Evolutionary conservation across 2,113 vertebrate species (phyloP), one percentile per base, ranked within the genome.

Genomic region (Anseranas semipalmata): DNA sequence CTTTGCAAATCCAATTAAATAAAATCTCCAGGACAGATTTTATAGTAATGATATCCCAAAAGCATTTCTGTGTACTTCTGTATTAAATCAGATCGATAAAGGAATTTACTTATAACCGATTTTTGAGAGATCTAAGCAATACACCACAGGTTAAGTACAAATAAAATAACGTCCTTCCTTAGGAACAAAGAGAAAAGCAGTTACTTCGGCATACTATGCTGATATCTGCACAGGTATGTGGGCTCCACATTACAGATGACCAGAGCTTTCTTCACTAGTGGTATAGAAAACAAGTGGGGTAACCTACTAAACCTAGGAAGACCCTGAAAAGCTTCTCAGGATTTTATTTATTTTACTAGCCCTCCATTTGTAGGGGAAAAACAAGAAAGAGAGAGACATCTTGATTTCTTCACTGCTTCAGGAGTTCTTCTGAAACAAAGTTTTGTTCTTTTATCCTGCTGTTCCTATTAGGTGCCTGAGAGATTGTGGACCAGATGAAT

Each of bases 1-100:
- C 45, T 85, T 91, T 63, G 33, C 68, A 84, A 95, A 97, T 85
- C 77, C 87, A 95, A 95, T 95, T 95, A 95, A 94, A 86, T 60
- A 82, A 95, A 95, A 67, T 43, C 93, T 72, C 80, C 52, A 55
- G 59, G 87, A 95, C 10, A 91, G 91, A 86, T 65, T 91, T 87
- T 50, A 16, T 7, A 85, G 84, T n/a, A 62, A 89, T 89, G 68
- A 70, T 55, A 89, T 73, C 87, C 93, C 74, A 75, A 10, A 12
- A 66, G 73, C 52, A 50, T 75, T 85, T 56, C 82, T 86, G 63
- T 45, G 48, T 50, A 30, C 58, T 73, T 74, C 77, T 89, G 63
- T 41, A 89, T 74, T 78, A 85, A 87, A 93, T 86, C 90, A 78
- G 89, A 96, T 94, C 67, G 12, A 89, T 92, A 89, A 0, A 78